A percentile compares a stretch with the other conserved stretches of the same genome.
Conservation (phyloP, 2,797 vertebrate species). For the Meda fulgida region DNA sequence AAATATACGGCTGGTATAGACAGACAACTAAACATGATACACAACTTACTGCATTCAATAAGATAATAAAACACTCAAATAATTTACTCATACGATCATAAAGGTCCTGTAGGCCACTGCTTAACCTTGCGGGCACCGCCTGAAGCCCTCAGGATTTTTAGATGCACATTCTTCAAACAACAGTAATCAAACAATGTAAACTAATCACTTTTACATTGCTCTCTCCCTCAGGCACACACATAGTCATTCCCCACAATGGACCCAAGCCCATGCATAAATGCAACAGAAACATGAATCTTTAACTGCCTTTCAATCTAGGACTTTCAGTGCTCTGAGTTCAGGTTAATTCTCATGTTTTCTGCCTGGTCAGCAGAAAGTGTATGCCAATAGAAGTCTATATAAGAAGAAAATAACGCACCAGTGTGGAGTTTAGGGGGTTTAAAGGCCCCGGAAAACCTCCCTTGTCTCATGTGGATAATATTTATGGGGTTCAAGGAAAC, state of each 20-base stretch:
- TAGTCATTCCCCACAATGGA: not conserved
- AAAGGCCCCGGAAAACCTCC: not conserved
- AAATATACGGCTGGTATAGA: too few relatives aligned
- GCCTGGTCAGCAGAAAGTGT: slow-evolving; percentile 62
- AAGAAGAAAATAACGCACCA: slow-evolving; percentile 55
- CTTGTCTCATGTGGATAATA: slow-evolving; percentile 50
- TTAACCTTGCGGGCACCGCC: not conserved
- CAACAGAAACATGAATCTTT: slow-evolving; percentile 41
- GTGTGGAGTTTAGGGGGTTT: slow-evolving; percentile 56
- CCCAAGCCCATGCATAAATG: slow-evolving; percentile 29
- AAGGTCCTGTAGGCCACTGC: not conserved
- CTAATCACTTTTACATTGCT: slow-evolving; percentile 17
- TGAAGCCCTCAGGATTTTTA: not conserved
- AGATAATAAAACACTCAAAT: not conserved
- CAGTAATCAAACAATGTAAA: slow-evolving; percentile 14
- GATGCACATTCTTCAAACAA: slow-evolving; percentile 17
- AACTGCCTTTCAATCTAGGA: slow-evolving; percentile 14
- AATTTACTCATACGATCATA: not conserved
- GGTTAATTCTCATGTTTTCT: slow-evolving; percentile 56
- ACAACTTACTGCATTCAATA: not conserved
- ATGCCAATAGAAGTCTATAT: slow-evolving; percentile 47
- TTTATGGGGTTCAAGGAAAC: slow-evolving; percentile 32
- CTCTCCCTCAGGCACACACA: slow-evolving; percentile 13
- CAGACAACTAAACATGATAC: not conserved
- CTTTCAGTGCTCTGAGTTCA: slow-evolving; percentile 39